Percentiles rank a stretch among this genome's conserved stretches.
phyloP scores from a whole-genome alignment of 2,888 invertebrate species.

The Chrysolina americana region DNA sequence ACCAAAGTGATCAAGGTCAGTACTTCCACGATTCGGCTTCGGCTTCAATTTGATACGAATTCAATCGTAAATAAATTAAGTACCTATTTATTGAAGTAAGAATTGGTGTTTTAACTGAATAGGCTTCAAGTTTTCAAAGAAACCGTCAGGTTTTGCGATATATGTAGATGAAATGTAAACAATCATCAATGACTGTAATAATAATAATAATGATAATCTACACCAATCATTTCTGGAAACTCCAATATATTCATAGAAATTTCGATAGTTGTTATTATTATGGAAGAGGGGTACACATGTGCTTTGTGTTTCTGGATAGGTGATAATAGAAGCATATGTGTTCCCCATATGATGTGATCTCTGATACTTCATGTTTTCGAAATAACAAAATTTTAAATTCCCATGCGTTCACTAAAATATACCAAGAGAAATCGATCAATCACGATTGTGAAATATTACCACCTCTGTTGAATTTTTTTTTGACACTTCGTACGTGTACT shows the following conservation, averaged over 20 bases:
- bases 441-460: background rate
- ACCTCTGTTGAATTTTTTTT: background rate
- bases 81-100: background rate
- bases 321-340: background rate
- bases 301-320: background rate
- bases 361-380: constrained; percentile 1
- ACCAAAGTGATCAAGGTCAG: background rate
- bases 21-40: background rate
- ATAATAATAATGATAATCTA: constrained; percentile 42
- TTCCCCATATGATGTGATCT: background rate
- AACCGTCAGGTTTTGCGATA: constrained; percentile 32
- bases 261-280: constrained; percentile 47
- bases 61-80: constrained; percentile 2
- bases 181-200: constrained; percentile 56
- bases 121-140: constrained; percentile 26
- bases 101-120: constrained; percentile 4
- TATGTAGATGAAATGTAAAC: constrained; percentile 47
- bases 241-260: constrained; percentile 46
- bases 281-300: background rate
- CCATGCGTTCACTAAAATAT: background rate
- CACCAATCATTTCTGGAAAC: constrained; percentile 58
- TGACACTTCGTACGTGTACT: too few species aligned
- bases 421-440: constrained; percentile 5
- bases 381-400: background rate
- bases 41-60: background rate